Percentiles rank a stretch among this genome's conserved stretches.
Evolutionary conservation across 2,888 invertebrate genomes (phyloP).

Genomic region (Arge pagana): DNA sequence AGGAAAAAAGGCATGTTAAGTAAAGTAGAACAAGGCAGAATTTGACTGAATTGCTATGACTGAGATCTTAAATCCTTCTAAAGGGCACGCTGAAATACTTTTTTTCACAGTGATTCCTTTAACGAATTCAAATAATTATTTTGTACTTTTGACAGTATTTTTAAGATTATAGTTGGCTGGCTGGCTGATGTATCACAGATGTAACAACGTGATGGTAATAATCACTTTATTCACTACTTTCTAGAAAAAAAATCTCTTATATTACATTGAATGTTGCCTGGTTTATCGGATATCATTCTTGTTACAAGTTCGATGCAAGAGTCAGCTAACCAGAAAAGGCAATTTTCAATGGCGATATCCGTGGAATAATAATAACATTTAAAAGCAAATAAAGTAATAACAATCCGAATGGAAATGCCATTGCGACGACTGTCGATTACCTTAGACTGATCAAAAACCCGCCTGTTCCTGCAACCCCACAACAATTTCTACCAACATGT

Average conservation of each 20-base stretch:
- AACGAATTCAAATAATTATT: slow-evolving; percentile 22
- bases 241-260: slow-evolving; percentile 18
- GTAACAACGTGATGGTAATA: slow-evolving; percentile 20
- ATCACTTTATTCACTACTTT: slow-evolving; percentile 16
- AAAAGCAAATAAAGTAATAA: slow-evolving; percentile 4
- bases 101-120: slow-evolving; percentile 21
- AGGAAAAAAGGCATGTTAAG: no score
- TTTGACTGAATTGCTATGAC: slow-evolving; percentile 16
- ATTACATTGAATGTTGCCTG: slow-evolving; percentile 12
- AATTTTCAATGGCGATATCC: slow-evolving; percentile 8
- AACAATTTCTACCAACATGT: slow-evolving; percentile 17
- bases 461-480: slow-evolving; percentile 18
- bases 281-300: slow-evolving; percentile 6
- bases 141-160: slow-evolving; percentile 22
- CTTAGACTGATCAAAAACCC: not conserved
- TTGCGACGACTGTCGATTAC: slow-evolving; percentile 7
- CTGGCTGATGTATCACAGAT: slow-evolving; percentile 23
- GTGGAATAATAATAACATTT: slow-evolving; percentile 11
- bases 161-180: slow-evolving; percentile 21
- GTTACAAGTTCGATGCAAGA: slow-evolving; percentile 22
- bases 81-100: slow-evolving; percentile 20
- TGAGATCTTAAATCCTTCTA: slow-evolving; percentile 20
- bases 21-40: not conserved
- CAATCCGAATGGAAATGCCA: slow-evolving; percentile 10
- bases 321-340: slow-evolving; percentile 22